Evolutionary conservation across 2,888 invertebrate species (phyloP), one percentile per base, ranked within the genome.

Genomic region (Amaurobius ferox): DNA sequence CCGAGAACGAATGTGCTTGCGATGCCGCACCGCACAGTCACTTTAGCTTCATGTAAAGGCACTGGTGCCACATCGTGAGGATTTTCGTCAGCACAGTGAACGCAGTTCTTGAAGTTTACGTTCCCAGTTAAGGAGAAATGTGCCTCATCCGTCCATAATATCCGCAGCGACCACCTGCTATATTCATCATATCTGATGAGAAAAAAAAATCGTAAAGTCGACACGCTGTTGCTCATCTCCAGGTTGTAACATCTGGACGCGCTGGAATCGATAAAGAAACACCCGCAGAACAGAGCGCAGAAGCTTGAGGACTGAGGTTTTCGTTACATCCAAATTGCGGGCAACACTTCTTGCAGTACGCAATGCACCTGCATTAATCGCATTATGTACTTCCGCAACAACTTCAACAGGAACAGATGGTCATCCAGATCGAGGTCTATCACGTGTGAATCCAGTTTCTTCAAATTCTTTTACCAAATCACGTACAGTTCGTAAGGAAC

Each of bases 1-100:
- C 3, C 39, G 1, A 32, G 67, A 67, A 39, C 7, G 67, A 67
- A 67, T 35, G 13, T 23, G 2, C 1, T 16, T 28, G 1, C 1
- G 0, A 68, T 0, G 16, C n/a, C 40, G 35, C 67, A 68, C 67
- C 67, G 19, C 19, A 44, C 2, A 67, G 67, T 67, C 67, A 35
- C 67, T 67, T 67, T 39, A 39, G 35, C 23, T 35, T 67, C 67
- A 39, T 67, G 19, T 67, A 35, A 67, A 67, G 23, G 67, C 35
- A 1, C 23, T 67, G 67, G 23, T 39, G 23, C 1, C 0, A 28
- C 68, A n/a, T n/a, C n/a, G n/a, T n/a, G 26, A 40, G 13, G 1
- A 26, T 26, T 68, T 68, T 28, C 13, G n/a, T n/a, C n/a, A n/a
- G n/a, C 1, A 0, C 28, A 44, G 11, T 40, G 44, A 68, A 39